Evolutionary conservation across 2,888 invertebrate genomes (phyloP), one percentile per base, ranked within the genome.

Genomic region (Sarcophaga variegata): DNA sequence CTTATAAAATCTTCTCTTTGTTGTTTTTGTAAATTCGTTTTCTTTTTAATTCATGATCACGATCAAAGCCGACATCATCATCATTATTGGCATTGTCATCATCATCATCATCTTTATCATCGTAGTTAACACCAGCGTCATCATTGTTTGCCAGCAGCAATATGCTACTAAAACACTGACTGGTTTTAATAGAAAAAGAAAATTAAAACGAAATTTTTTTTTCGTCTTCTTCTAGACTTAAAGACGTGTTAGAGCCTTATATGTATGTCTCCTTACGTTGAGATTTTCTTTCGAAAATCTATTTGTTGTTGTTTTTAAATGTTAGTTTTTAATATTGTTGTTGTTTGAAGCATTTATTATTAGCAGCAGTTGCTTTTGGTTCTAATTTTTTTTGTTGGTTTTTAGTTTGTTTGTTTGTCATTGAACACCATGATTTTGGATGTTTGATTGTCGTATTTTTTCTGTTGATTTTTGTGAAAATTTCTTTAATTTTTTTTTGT

Each of bases 121-220:
- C 60, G 5, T 10, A 17, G n/a, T 37, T 37, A 37, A 37, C 8
- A 10, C 37, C 14, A 62, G 59, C 70, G 20, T 47, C 71, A 47
- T 76, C 64, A 54, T 45, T 47, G 17, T 54, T 54, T 14, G 54
- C 54, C 5, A 17, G 4, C 54, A 54, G 54, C 54, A 54, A 54
- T 54, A 54, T 14, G 4, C 12, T 25, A 60, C 22, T 62, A 78
- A 76, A 78, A 69, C 20, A 27, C 8, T 69, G 80, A 77, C 80
- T 77, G 37, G 77, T 81, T 86, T 80, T 78, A 59, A 67, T 69
- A 79, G 79, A 82, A 84, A 86, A 84, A 84, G 71, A 79, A 84
- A 87, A 84, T 71, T 75, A n/a, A 82, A 87, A 84, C 81, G 67
- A 84, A 79, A 84, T 78, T 84, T 85, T 87, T 87, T 78, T 81